Evolutionary conservation across 2,113 vertebrate species (phyloP).

Genomic region (Eira barbara): DNA sequence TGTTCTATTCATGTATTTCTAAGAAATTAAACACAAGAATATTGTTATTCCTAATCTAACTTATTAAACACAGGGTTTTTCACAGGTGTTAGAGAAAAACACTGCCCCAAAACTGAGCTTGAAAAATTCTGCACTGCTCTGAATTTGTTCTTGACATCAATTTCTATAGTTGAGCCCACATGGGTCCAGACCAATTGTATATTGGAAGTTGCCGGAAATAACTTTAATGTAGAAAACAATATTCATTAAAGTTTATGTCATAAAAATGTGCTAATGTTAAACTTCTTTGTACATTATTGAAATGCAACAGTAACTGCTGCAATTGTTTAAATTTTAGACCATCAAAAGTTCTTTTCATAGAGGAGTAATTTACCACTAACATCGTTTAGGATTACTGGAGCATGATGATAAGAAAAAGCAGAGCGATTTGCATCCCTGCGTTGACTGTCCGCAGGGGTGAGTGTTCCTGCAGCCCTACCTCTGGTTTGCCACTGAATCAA

Average conservation of each 20-base stretch:
- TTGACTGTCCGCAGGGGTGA: neutral
- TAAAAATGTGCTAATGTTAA: neutral
- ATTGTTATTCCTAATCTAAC: conserved; percentile 23
- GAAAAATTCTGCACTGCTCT: neutral
- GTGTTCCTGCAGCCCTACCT: neutral
- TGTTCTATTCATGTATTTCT: neutral
- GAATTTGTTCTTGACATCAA: neutral
- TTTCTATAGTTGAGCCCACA: neutral
- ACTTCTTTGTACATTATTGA: neutral
- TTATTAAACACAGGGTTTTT: neutral
- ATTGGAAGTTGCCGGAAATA: neutral
- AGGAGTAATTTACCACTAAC: neutral
- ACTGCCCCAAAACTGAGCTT: neutral
- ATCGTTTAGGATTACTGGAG: neutral
- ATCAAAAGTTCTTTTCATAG: neutral
- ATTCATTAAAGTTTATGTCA: neutral
- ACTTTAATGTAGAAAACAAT: neutral
- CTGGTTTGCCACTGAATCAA: neutral
- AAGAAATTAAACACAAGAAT: neutral
- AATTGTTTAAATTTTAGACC: neutral
- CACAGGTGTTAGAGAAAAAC: neutral
- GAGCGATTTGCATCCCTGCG: neutral
- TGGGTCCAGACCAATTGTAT: neutral
- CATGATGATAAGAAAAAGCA: neutral
- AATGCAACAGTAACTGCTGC: neutral